phyloP scores from a whole-genome alignment of 2,888 invertebrate genomes.

The Drosophila cracens region DNA sequence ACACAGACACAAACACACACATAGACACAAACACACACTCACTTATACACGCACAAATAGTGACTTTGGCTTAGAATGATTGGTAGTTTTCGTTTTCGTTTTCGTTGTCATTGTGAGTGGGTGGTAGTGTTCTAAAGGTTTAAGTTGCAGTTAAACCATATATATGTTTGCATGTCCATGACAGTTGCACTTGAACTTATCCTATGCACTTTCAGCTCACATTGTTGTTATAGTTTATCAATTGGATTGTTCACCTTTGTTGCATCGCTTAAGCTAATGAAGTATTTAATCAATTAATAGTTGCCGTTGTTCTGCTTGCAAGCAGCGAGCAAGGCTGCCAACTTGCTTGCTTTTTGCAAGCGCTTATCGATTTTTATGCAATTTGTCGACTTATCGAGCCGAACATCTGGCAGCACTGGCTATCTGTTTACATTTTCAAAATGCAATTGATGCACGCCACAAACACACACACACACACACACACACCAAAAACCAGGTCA shows the following conservation, averaged over 20 bases:
- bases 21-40: constrained; percentile 13
- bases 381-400: constrained; percentile 24
- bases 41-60: constrained; percentile 38
- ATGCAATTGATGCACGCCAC: constrained; percentile 20
- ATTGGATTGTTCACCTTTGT: constrained; percentile 13
- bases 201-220: constrained; percentile 10
- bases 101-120: constrained; percentile 35
- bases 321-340: constrained; percentile 39
- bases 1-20: constrained; percentile 11
- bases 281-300: constrained; percentile 62
- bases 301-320: constrained; percentile 54
- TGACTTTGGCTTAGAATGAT: constrained; percentile 62
- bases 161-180: constrained; percentile 1
- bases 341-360: constrained; percentile 12
- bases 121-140: constrained; percentile 7
- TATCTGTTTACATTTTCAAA: constrained; percentile 34
- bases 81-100: constrained; percentile 61
- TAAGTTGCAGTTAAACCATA: not conserved
- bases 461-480: constrained; percentile 5
- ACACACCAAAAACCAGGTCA: constrained; percentile 22
- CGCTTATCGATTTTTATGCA: constrained; percentile 34
- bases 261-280: constrained; percentile 34
- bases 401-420: constrained; percentile 38
- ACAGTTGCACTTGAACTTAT: constrained; percentile 35
- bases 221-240: constrained; percentile 10